Percentiles rank a stretch among this genome's conserved stretches.
Conservation (phyloP, 2,113 vertebrate genomes). For the Piprites chloris region DNA sequence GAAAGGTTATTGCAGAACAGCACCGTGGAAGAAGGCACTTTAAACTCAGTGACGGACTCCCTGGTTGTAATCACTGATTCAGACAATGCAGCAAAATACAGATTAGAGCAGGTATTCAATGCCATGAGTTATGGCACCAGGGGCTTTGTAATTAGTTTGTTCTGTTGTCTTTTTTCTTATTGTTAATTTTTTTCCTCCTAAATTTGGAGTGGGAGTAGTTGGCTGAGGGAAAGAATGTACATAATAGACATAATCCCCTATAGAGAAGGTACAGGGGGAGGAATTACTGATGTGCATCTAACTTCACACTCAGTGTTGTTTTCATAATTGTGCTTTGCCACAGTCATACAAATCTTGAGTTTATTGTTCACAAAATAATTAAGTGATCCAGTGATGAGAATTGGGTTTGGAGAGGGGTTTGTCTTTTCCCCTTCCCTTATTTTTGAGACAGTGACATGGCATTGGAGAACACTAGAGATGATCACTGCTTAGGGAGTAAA, state of each 20-base stretch:
- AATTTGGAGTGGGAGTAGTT: background rate
- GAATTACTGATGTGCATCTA: background rate
- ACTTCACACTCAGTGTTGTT: background rate
- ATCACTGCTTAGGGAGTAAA: background rate
- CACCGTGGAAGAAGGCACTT: background rate
- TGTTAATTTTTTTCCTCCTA: background rate
- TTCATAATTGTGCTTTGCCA: background rate
- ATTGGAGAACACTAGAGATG: background rate
- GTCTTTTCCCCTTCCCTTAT: background rate
- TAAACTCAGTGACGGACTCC: background rate
- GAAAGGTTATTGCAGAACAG: background rate
- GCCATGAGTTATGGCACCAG: background rate
- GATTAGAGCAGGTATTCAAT: background rate
- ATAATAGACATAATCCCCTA: rapidly evolving
- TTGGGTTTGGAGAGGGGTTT: background rate
- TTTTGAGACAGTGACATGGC: background rate
- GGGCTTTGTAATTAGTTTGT: background rate
- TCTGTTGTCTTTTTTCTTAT: background rate
- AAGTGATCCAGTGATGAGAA: background rate
- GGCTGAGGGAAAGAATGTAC: background rate
- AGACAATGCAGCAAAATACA: background rate
- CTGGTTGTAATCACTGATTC: background rate
- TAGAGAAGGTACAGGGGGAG: background rate
- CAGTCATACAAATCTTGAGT: background rate
- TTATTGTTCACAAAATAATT: background rate